phyloP scores from a whole-genome alignment of 1,140 invertebrate species.

The Drosophila fuyamai region DNA sequence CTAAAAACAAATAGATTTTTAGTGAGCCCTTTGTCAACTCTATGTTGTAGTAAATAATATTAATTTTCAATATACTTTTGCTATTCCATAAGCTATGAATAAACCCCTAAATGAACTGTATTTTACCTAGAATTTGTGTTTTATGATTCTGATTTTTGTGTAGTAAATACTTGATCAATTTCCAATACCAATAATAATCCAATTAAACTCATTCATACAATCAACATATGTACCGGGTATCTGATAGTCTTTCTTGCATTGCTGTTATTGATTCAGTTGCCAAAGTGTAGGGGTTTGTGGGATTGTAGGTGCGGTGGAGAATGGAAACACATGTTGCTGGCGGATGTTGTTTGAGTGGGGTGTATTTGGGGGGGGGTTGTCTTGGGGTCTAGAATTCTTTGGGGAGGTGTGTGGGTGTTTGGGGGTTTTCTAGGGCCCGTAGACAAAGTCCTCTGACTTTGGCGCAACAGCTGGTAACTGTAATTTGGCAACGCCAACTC shows the following conservation, averaged over 20 bases:
- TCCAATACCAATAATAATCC: no score
- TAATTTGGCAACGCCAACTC: constrained; percentile 57
- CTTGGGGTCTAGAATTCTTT: not conserved
- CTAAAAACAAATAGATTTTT: no score
- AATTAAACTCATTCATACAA: not conserved
- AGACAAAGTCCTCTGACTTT: constrained; percentile 40
- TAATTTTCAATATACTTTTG: no score
- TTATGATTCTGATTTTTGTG: no score
- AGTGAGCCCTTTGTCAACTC: no score
- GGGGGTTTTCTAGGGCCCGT: not conserved
- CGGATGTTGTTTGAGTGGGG: not conserved
- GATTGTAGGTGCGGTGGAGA: constrained; percentile 11
- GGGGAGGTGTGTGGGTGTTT: not conserved
- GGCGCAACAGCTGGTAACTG: constrained; percentile 67
- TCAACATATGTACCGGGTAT: not conserved
- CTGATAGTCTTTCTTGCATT: not conserved
- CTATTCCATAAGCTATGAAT: no score
- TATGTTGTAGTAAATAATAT: no score
- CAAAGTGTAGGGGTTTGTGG: constrained; percentile 1
- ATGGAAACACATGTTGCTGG: constrained; percentile 42
- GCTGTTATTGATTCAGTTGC: constrained; percentile 2
- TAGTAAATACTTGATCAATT: no score
- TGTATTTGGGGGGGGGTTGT: not conserved
- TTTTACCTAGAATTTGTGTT: no score
- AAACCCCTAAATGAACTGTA: no score